Base-by-base conservation (phyloP, 1,140 invertebrate genomes). In the Leptinotarsa texana region DNA sequence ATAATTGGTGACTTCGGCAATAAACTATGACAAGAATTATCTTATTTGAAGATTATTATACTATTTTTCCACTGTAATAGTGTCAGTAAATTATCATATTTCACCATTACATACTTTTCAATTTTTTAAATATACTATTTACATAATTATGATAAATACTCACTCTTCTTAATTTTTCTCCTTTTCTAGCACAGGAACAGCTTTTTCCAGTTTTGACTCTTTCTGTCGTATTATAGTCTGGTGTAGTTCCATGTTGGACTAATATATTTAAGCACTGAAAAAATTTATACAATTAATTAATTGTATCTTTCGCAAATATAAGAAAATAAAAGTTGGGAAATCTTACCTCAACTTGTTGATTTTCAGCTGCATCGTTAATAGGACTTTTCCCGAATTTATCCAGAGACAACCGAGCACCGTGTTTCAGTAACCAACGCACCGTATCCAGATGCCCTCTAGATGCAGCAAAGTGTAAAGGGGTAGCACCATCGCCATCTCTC, bases 361-460 rank as follows among this genome's bases (percentile, higher is more conserved):
- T 93, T 82, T 96, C 94, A 22, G 94, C 94, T 0, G 95, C 95
- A 84, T 95, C 94, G 82, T 96, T 95, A 27, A 96, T 91, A 1
- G 95, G 94, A 81, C 93, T 95, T 83, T 95, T 95, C 63, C 94
- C 94, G 78, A 92, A 93, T 81, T 94, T 92, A 84, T 97, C 95
- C 57, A 94, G 85, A 3, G 91, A 89, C 21, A 96, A 87, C 75
- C 92, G 88, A 6, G 93, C 94, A 1, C 94, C 92, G 81, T 95
- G 91, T 75, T 91, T 89, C 18, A 97, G 86, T 77, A 97, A 85
- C 94, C 94, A 96, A 72, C 92, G 89, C 0, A 96, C 92, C 2
- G 93, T 91, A 27, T 92, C 88, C n/a, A 92, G 84, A 82, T 96
- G 95, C 13, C 95, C 94, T 24, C 93, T 86, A 24, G 93, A 94